Conservation (phyloP, 2,888 invertebrate genomes). For the Hoplodrina ambigua region DNA sequence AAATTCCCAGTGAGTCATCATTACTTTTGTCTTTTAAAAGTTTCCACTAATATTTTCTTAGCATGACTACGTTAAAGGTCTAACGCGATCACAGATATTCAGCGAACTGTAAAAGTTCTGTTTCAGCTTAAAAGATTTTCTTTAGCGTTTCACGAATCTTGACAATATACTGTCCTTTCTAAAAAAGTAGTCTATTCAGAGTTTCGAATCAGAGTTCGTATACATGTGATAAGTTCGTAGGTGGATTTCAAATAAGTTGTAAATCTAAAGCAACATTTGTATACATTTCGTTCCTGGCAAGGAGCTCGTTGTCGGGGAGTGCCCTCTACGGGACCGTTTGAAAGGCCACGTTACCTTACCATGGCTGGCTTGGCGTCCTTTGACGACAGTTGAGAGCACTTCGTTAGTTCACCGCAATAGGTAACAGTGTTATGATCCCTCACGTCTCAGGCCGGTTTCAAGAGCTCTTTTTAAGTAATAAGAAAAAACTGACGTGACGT, state of each 20-base stretch:
- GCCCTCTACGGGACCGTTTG: slow-evolving; percentile 64
- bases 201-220: slow-evolving; percentile 29
- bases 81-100: slow-evolving; percentile 58
- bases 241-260: slow-evolving; percentile 50
- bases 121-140: slow-evolving; percentile 54
- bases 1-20: slow-evolving; percentile 34
- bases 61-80: slow-evolving; percentile 56
- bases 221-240: slow-evolving; percentile 28
- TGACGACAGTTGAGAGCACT: slow-evolving; percentile 72
- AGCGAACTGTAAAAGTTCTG: slow-evolving; percentile 56
- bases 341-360: slow-evolving; percentile 70
- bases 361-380: slow-evolving; percentile 70
- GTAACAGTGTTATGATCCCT: slow-evolving; percentile 77
- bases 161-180: slow-evolving; percentile 49
- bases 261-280: slow-evolving; percentile 48
- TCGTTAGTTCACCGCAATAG: slow-evolving; percentile 76
- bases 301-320: slow-evolving; percentile 56
- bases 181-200: slow-evolving; percentile 25
- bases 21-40: slow-evolving; percentile 48
- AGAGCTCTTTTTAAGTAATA: slow-evolving; percentile 56
- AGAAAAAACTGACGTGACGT: slow-evolving; percentile 40
- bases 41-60: slow-evolving; percentile 47
- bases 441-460: slow-evolving; percentile 65
- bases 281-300: slow-evolving; percentile 53
- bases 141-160: slow-evolving; percentile 36